Percentiles rank a stretch among this genome's conserved stretches.
Conservation (phyloP, 2,113 vertebrate species). For the Todiramphus saurophagus region DNA sequence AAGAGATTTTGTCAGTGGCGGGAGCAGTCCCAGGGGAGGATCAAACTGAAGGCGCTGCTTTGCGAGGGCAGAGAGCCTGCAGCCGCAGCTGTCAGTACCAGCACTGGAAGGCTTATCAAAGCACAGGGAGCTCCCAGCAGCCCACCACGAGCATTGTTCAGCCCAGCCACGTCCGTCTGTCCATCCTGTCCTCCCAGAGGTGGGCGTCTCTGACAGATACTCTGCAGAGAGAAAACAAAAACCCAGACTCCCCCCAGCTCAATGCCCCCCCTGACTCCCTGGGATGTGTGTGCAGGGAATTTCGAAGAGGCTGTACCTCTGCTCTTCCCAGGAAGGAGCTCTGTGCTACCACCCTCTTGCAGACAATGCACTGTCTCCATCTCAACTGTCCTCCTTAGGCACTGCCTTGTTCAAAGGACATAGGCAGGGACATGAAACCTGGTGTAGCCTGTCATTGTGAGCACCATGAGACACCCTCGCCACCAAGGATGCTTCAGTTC, state of each 20-base stretch:
- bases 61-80: not conserved
- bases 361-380: accelerated
- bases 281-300: not conserved
- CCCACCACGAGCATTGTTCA: not conserved
- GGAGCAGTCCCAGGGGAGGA: not conserved
- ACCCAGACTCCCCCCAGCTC: not conserved
- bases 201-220: not conserved
- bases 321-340: not conserved
- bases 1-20: not conserved
- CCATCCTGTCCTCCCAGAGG: not conserved
- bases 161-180: slow-evolving; percentile 16
- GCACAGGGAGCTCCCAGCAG: not conserved
- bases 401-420: not conserved
- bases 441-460: accelerated
- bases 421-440: not conserved
- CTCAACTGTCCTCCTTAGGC: not conserved
- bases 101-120: not conserved
- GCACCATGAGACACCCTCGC: not conserved
- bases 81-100: not conserved
- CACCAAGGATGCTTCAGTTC: not conserved
- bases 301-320: not conserved
- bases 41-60: not conserved
- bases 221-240: not conserved
- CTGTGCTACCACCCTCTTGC: not conserved
- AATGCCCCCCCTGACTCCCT: not conserved